phyloP scores from a whole-genome alignment of 2,888 invertebrate genomes.

The Eupithecia dodoneata region DNA sequence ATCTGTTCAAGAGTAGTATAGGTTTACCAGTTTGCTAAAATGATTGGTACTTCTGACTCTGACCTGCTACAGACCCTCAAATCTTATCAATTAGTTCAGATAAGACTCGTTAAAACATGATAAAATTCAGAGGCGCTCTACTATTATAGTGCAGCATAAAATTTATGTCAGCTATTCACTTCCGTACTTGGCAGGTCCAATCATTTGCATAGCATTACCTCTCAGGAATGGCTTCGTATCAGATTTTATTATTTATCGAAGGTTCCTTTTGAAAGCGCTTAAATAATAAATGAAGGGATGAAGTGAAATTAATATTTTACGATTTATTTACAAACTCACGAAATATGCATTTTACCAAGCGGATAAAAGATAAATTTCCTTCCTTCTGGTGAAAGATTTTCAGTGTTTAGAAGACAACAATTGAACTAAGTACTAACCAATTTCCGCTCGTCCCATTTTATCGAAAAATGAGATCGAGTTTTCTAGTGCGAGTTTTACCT shows the following conservation, averaged over 20 bases:
- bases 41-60: too few species aligned
- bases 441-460: background rate
- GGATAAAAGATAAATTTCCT: background rate
- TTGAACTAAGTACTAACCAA: background rate
- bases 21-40: too few species aligned
- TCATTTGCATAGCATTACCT: conserved; percentile 64
- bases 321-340: conserved; percentile 45
- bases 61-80: too few species aligned
- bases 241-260: conserved; percentile 70
- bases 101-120: too few species aligned
- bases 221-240: conserved; percentile 49
- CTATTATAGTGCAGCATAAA: background rate
- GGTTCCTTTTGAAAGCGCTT: conserved; percentile 63
- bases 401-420: background rate
- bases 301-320: conserved; percentile 62
- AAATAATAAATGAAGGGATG: conserved; percentile 63
- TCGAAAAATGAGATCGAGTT: background rate
- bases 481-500: background rate
- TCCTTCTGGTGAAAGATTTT: background rate
- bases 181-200: conserved; percentile 43
- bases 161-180: background rate
- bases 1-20: too few species aligned
- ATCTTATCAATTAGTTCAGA: too few species aligned
- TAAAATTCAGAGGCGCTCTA: background rate
- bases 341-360: background rate